Base-by-base conservation (phyloP, 2,888 invertebrate genomes). In the Chloroclystis v-ata region DNA sequence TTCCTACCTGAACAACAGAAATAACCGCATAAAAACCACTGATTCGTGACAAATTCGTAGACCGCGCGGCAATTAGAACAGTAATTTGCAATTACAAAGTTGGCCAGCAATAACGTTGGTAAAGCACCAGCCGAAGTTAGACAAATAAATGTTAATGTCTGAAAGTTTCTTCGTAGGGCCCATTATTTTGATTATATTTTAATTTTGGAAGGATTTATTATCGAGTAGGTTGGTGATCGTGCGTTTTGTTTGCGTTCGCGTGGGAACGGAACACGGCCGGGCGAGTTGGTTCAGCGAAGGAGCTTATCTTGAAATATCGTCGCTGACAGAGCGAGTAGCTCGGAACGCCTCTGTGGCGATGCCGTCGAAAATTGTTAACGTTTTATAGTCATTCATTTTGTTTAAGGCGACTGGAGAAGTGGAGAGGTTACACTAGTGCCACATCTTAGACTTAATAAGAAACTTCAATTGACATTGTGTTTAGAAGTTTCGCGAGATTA, bases 221-320 rank as follows among this genome's bases (percentile, higher is more conserved):
- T 61, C 54, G 65, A 67, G 68, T 58, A 61, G 57, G 57, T 63
- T 51, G 59, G 56, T 61, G 59, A 51, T 43, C 43, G 54, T 53
- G 56, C 52, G 56, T 53, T 44, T 52, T 59, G 50, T 57, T 43
- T 57, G 54, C 54, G 59, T 59, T 53, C 59, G 71, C 76, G 80
- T 80, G 81, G 78, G 79, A 80, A 80, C 71, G 63, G 60, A 67
- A 67, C 69, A 67, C 60, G 54, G 69, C 64, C 63, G 61, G 62
- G 65, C 66, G 64, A 64, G 54, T 55, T 53, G 54, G 52, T 59
- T 56, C 67, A 61, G 54, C 67, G 67, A 64, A 67, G 67, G 69
- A 61, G 72, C 78, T 82, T 82, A 82, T 83, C 82, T 78, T 75
- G 82, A 79, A 75, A 79, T 78, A 80, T 81, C 76, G 72, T 65